phyloP scores from a whole-genome alignment of 2,113 vertebrate species.

The Scatophagus argus region DNA sequence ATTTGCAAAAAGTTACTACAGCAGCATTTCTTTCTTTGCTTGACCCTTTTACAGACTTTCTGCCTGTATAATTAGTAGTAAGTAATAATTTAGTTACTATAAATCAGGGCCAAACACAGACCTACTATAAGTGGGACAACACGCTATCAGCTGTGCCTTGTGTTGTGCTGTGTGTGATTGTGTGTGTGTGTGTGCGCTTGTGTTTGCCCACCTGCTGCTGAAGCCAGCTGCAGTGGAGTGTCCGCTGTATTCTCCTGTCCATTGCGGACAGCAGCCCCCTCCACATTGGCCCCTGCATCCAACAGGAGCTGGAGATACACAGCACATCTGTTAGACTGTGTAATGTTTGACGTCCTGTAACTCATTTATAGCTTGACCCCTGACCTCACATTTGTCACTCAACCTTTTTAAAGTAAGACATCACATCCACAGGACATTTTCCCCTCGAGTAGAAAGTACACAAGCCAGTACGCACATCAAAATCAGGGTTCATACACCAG shows the following conservation, averaged over 20 bases:
- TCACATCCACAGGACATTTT: conserved; percentile 1
- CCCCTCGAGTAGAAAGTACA: background rate
- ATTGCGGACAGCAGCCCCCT: conserved; percentile 90
- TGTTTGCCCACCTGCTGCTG: conserved; percentile 90
- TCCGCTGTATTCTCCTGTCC: conserved; percentile 93
- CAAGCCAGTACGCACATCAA: background rate
- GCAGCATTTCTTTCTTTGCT: background rate
- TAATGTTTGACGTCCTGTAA: conserved; percentile 43
- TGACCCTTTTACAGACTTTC: conserved; percentile 1
- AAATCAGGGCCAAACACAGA: conserved; percentile 22
- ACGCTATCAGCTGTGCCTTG: conserved; percentile 34
- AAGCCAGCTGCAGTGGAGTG: conserved; percentile 95
- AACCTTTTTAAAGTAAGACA: conserved; percentile 16
- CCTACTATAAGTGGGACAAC: background rate
- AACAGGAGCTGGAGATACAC: conserved; percentile 88
- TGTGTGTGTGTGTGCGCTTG: background rate
- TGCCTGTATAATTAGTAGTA: conserved; percentile 8
- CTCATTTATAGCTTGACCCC: conserved; percentile 27
- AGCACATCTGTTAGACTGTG: conserved; percentile 49
- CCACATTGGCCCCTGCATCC: conserved; percentile 95
- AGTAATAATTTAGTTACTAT: conserved; percentile 21
- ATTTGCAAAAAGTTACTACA: conserved; percentile 4
- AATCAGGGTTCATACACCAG: background rate
- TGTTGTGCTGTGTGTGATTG: background rate
- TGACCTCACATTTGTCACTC: conserved; percentile 52